Conservation (phyloP, 2,888 invertebrate species). For the Drosophila melanosoma region DNA sequence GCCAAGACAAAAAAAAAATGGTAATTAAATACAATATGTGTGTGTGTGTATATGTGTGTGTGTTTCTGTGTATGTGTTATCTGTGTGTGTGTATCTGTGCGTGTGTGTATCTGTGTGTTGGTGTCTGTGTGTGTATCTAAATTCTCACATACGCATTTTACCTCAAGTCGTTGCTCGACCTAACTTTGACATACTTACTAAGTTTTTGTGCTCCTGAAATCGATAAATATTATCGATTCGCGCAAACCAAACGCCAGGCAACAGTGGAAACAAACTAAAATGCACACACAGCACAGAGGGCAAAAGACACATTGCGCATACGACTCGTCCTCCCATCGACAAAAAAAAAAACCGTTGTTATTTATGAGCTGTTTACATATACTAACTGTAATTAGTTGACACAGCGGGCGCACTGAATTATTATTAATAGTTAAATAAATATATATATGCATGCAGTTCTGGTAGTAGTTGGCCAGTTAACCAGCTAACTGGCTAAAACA, state of each 20-base stretch:
- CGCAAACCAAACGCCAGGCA: constrained; percentile 38
- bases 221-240: constrained; percentile 73
- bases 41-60: too few relatives aligned
- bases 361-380: constrained; percentile 50
- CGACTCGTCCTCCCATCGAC: constrained; percentile 28
- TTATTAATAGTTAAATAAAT: constrained; percentile 63
- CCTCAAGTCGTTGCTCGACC: constrained; percentile 49
- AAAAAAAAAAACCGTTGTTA: background rate
- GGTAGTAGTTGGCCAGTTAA: constrained; percentile 6
- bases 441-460: constrained; percentile 39
- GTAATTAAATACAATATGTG: constrained; percentile 59
- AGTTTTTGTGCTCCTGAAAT: constrained; percentile 46
- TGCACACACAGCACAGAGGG: constrained; percentile 25
- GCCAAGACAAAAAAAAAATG: constrained; percentile 50
- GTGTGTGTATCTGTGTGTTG: too few relatives aligned
- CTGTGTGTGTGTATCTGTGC: constrained; percentile 3
- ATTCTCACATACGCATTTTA: constrained; percentile 9
- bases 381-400: constrained; percentile 70
- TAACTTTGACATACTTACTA: constrained; percentile 74
- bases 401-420: constrained; percentile 42
- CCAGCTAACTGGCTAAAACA: constrained; percentile 1
- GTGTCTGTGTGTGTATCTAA: constrained; percentile 7
- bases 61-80: too few relatives aligned
- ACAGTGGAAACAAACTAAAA: constrained; percentile 43
- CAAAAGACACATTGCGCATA: constrained; percentile 55